Base-by-base conservation (phyloP, 2,113 vertebrate genomes). In the Otocyon megalotis region DNA sequence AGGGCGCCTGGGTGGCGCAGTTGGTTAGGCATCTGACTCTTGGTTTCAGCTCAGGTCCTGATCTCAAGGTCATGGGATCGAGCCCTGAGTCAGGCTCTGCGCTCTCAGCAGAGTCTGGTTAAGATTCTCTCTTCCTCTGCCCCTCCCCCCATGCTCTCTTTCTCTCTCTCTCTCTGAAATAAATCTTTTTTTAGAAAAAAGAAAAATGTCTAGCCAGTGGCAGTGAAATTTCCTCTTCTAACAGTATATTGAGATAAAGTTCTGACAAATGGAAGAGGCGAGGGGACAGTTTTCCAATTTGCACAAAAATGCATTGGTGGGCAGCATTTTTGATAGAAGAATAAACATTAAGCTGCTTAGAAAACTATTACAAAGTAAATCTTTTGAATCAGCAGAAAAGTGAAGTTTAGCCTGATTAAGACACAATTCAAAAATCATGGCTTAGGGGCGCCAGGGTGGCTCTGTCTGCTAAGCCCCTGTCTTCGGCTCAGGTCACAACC, bases 191-290 rank as follows among this genome's bases (percentile, higher is more conserved):
- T 43, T 43, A 7, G 43, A 43, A 43, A 43, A 54, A 54, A 62
- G 60, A 60, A 77, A 92, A 91, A 43, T 67, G 53, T 43, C 74
- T 60, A 90, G 43, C 32, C 53, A 86, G 16, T 28, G 11, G 35
- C 56, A 35, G 35, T 50, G 76, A 95, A 72, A 50, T 83, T 85
- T 90, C 48, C 90, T 90, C 56, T 82, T 76, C 67, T 90, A 90
- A 53, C 30, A 58, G 6, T 58, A n/a, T 65, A 28, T 85, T 77
- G 62, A 76, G 56, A 76, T 79, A 43, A 26, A 37, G 77, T 89
- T 90, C 50, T 82, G 35, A 92, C 28, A 82, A 53, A 86, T 69
- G 11, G n/a, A 76, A 81, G 28, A 88, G 37, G 83, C 85, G 86
- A 92, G 20, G 24, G 20, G 6, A 74, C 4, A 8, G 79, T 71